Base-by-base conservation (phyloP, 2,888 invertebrate genomes). In the Molorchus minor region DNA sequence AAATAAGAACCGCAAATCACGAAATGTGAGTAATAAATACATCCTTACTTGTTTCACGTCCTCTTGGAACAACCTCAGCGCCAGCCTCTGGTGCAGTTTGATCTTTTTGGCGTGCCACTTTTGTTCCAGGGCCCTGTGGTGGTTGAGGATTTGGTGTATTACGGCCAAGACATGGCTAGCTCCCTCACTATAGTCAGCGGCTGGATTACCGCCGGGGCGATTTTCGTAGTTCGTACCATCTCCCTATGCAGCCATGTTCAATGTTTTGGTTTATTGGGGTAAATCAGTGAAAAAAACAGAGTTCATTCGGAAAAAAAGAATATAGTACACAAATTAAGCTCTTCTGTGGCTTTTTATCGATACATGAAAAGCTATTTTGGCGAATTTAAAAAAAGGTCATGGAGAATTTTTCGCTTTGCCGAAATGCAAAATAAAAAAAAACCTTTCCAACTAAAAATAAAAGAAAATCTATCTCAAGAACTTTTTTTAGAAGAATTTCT, bases 161-260 rank as follows among this genome's bases (percentile, higher is more conserved):
- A 98, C 95, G 47, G 95, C 95, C 64, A 98, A 84, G 47, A 98
- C 97, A 82, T 98, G 97, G 75, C 94, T 95, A 49, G 98, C 96
- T 33, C 97, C 97, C 70, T 93, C 96, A 63, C 96, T 96, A 80
- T 98, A 98, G 82, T 98, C 98, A 0, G 96, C 94, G 0, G 94
- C 95, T 0, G 95, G 94, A 79, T 94, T 94, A 16, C 89, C 89
- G 49, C 87, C 87, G 70, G 87, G 87, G 64, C 88, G 66, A 56
- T 76, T 78, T 67, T 80, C 80, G 58, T 76, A 81, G 67, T 79
- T 88, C 82, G 86, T 64, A 83, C 85, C 59, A 81, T 82, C 78
- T 75, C 75, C 75, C 78, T 78, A 68, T 35, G 46, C 17, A 25
- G 8, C 46, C 21, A 33, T 15, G 19, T 20, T 21, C 16, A 10